Evolutionary conservation across 1,140 invertebrate species (phyloP).

Genomic region (Bombyx mandarina): DNA sequence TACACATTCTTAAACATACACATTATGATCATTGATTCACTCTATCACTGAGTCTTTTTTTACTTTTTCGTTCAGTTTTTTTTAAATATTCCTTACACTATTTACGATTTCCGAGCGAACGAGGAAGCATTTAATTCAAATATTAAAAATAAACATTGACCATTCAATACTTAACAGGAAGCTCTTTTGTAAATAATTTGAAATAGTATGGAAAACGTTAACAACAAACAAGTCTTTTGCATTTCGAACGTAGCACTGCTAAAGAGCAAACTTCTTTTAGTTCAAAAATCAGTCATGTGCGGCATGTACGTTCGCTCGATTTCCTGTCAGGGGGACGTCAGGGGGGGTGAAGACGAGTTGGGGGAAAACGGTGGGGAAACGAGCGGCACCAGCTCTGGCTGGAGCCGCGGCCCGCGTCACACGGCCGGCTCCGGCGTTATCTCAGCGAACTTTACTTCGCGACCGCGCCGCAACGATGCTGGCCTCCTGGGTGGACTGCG

Average conservation of each 20-base stretch:
- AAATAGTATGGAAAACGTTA: constrained; percentile 7
- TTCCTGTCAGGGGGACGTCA: constrained; percentile 34
- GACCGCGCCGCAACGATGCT: constrained; percentile 49
- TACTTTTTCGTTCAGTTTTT: too few species aligned
- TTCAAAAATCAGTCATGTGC: constrained; percentile 46
- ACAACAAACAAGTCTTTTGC: too few species aligned
- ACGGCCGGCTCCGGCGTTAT: constrained; percentile 36
- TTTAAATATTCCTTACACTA: background rate
- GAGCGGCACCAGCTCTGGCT: constrained; percentile 61
- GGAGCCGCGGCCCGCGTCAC: constrained; percentile 63
- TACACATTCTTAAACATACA: constrained; percentile 27
- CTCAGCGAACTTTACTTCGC: constrained; percentile 74
- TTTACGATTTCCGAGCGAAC: constrained; percentile 33
- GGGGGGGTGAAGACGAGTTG: constrained; percentile 9
- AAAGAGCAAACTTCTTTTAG: background rate
- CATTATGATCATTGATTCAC: constrained; percentile 18
- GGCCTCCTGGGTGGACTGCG: constrained; percentile 45
- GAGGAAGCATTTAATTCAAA: constrained; percentile 22
- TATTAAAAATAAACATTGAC: constrained; percentile 15
- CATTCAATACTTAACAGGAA: constrained; percentile 30
- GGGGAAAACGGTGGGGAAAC: constrained; percentile 26
- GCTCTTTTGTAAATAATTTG: constrained; percentile 30
- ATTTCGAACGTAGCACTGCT: too few species aligned
- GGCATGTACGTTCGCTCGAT: constrained; percentile 32
- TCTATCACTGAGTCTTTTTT: constrained; percentile 2